Base-by-base conservation (phyloP, 37 sponge, comb jelly and placozoan genomes). In the Chondrosia reniformis region DNA sequence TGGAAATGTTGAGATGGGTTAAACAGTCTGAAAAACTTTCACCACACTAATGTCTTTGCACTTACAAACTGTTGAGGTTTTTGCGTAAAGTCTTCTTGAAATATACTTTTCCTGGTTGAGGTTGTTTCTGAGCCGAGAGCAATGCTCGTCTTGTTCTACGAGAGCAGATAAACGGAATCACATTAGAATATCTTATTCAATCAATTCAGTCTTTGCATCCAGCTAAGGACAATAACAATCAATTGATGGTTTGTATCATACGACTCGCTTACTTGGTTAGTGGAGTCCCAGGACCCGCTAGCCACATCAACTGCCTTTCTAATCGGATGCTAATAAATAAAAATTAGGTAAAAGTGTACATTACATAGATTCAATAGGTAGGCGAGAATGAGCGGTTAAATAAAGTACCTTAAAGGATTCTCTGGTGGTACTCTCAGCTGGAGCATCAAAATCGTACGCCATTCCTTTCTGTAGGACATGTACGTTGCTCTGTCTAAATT, bases 51-150 rank as follows among this genome's bases (percentile, higher is more conserved):
- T 55, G 8, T 38, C 19, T 32, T 27, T 13, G 28, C 57, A 76
- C 81, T 80, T 52, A 45, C 57, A 2, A 5, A 76, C 22, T 69
- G 72, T 43, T 19, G 21, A 21, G 76, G 67, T 41, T 86, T 86
- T 43, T 45, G 45, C 25, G 69, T 76, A 46, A 67, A 86, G 71
- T 86, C 86, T 42, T 73, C 45, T 5, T 55, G 66, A 3, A 76
- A 42, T 24, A 79, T 38, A 56, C 74, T 73, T 0, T 58, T 67
- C 10, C 7, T 52, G 58, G 74, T 72, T 1, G 19, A 8, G 42
- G n/a, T 34, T 9, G 10, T 59, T 25, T 75, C 77, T 22, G 58
- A 76, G 10, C 81, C 86, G 41, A 86, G 52, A 0, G 59, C 39
- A 39, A 86, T 71, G 69, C 66, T 71, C 19, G 86, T 76, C 10